Evolutionary conservation across 2,113 vertebrate species (phyloP), one percentile per base, ranked within the genome.

Genomic region (Trinectes maculatus): DNA sequence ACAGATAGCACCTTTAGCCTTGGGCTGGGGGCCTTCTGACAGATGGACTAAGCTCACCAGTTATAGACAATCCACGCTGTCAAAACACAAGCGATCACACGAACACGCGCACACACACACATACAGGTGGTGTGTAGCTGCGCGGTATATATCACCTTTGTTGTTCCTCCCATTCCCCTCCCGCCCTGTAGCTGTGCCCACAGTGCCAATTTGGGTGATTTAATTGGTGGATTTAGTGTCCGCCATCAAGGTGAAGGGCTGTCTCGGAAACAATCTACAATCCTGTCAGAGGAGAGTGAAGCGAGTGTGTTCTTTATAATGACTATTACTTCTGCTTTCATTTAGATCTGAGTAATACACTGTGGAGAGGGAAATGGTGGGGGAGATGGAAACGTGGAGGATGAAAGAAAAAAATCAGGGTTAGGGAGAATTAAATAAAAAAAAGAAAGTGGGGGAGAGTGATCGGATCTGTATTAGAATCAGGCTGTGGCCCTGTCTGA

Each of bases 1-100:
- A 89, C 76, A 87, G 81, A 89, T 86, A 85, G 79, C 71, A 82
- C 86, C 83, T 88, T 89, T 84, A 86, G 85, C 87, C 87, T 80
- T 83, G 87, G 79, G 85, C 84, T 77, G 71, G 71, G 74, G 62
- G 49, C 71, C 73, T 54, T 79, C 62, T 86, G 86, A 89, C 82
- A 79, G 82, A 90, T 82, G 75, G 82, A 79, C 79, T 78, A 43
- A 86, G 85, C 83, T 86, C 76, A 73, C 68, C 39, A 71, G 72
- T 64, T 71, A 70, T 60, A 83, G 80, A 77, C 85, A 83, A 82
- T 85, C 83, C 77, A 36, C 59, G 71, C 80, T 87, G 85, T 85
- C 77, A 82, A 74, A 79, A 83, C 51, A 72, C 57, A 56, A 21
- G 18, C 49, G 37, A 48, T 47, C 49, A 55, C 42, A 48, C 52